A percentile compares a stretch with the other conserved stretches of the same genome.
phyloP scores from a whole-genome alignment of 2,888 invertebrate species.

The Hyppa rectilinea region DNA sequence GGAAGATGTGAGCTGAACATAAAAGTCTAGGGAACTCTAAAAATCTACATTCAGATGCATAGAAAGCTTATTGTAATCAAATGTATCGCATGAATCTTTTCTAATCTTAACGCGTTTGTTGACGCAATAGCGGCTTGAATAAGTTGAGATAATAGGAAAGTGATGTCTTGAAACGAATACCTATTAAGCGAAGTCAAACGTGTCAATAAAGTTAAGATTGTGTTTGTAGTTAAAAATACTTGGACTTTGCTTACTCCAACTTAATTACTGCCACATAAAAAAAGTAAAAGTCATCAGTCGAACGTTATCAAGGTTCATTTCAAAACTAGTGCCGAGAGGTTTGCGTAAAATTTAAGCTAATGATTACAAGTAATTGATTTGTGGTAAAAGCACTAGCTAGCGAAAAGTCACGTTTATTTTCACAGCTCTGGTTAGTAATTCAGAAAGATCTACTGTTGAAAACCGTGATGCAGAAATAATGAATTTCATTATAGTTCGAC shows the following conservation, averaged over 20 bases:
- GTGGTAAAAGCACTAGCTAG: neutral
- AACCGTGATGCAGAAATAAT: slow-evolving; percentile 22
- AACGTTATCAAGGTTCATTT: neutral
- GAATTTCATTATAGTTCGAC: neutral
- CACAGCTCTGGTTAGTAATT: slow-evolving; percentile 8
- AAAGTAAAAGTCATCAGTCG: neutral
- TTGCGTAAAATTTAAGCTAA: neutral
- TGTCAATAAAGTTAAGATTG: slow-evolving; percentile 8
- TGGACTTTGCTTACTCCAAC: neutral
- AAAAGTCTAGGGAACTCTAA: slow-evolving; percentile 23
- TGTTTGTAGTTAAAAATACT: neutral
- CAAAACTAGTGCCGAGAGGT: neutral
- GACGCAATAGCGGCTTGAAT: slow-evolving; percentile 51
- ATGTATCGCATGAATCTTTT: slow-evolving; percentile 67
- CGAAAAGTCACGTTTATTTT: neutral
- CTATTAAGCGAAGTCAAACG: neutral
- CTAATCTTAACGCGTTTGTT: slow-evolving; percentile 62
- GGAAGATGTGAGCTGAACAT: neutral
- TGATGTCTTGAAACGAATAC: slow-evolving; percentile 22
- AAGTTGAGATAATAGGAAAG: slow-evolving; percentile 47
- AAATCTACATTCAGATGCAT: slow-evolving; percentile 62
- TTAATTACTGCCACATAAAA: neutral
- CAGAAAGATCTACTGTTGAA: neutral
- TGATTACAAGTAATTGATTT: slow-evolving; percentile 10
- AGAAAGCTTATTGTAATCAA: slow-evolving; percentile 67